These are phyloP conservation scores for Cervus canadensis DNA, from an alignment of 2,113 vertebrate genomes.

Conservation along the genomic window DNA sequence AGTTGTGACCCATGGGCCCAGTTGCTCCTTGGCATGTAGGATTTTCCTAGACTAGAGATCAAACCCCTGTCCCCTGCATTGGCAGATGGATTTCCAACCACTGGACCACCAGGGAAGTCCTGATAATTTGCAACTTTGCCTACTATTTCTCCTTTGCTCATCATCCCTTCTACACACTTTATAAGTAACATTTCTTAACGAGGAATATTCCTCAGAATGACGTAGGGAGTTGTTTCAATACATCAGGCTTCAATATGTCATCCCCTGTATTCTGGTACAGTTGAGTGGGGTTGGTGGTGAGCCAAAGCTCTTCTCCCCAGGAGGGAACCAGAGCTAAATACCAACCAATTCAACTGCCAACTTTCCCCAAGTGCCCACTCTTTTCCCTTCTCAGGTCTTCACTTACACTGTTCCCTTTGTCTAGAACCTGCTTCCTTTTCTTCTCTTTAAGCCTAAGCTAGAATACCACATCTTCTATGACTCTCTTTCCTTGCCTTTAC, in stretches of 20 bases:
- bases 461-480: not conserved
- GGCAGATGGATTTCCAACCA: not conserved
- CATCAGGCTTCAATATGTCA: rapidly evolving
- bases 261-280: not conserved
- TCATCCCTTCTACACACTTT: not conserved
- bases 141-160: not conserved
- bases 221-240: not conserved
- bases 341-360: not conserved
- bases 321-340: not conserved
- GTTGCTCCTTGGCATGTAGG: not conserved
- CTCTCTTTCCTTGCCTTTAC: not conserved
- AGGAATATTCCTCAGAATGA: not conserved
- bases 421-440: not conserved
- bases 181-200: not conserved
- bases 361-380: not conserved
- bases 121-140: not conserved
- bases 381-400: not conserved
- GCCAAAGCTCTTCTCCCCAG: not conserved
- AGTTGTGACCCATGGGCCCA: not conserved
- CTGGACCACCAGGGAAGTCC: not conserved
- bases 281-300: not conserved
- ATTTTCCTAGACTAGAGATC: not conserved
- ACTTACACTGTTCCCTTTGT: not conserved
- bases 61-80: not conserved
- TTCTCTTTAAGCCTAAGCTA: not conserved